Evolutionary conservation across 2,888 invertebrate species (phyloP), one percentile per base, ranked within the genome.

Genomic region (Agriopis marginaria): DNA sequence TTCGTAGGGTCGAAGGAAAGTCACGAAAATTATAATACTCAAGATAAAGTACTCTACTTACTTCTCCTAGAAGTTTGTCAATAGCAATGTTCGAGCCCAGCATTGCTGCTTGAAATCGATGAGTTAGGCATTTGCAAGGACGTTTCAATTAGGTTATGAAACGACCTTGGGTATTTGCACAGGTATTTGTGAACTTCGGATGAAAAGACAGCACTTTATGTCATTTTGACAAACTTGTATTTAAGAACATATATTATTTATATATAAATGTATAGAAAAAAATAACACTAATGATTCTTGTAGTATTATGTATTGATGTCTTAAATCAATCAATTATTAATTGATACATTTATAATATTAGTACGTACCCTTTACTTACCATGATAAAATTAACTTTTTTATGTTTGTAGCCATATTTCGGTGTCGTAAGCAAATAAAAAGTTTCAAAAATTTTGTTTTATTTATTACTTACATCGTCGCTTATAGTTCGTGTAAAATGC

Each of bases 401-500:
- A 5, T n/a, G 0, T 12, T 49, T n/a, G 5, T 49, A 49, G 7
- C 12, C 14, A 7, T 14, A 7, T 12, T 49, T 14, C 12, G n/a
- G 12, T n/a, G 7, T 49, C 9, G 3, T 42, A 3, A 14, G 8
- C 12, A 62, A 65, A 66, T 62, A 62, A 49, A 72, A 71, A 63
- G 10, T 50, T 63, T 54, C 47, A 77, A 70, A 73, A 72, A 73
- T 72, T 72, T 64, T 51, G 55, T 56, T 77, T 74, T 74, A 77
- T 78, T 77, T 73, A 79, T 76, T 77, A 74, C 77, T 79, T 79
- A 82, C 82, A 85, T 83, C 82, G 82, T 86, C 82, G 79, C 77
- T 81, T 84, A 79, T 80, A 84, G 81, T 88, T 89, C 86, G 84
- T 86, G 85, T 84, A 89, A 92, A 92, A 93, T 93, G 91, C 93